Conservation (phyloP, 2,888 invertebrate species). For the Coremacera marginata region DNA sequence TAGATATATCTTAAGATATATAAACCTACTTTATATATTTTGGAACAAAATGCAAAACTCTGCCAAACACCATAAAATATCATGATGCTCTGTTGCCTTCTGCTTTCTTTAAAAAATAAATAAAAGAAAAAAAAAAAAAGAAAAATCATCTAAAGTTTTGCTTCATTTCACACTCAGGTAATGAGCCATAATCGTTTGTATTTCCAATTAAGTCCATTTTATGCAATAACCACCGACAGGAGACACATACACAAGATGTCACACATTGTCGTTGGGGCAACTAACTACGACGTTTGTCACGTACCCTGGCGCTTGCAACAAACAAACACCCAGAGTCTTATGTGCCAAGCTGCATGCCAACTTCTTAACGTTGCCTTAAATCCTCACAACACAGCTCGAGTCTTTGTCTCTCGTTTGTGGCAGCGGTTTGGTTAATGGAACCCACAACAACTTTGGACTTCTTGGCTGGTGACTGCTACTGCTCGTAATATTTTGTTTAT, state of each 20-base stretch:
- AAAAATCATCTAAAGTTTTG: no score
- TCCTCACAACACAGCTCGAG: not conserved
- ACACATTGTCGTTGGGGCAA: not conserved
- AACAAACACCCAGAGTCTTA: not conserved
- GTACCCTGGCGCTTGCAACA: not conserved
- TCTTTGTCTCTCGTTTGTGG: not conserved
- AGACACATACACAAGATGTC: constrained; percentile 21
- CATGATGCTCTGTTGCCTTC: not conserved
- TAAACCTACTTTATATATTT: no score
- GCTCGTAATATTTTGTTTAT: not conserved
- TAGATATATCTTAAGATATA: no score
- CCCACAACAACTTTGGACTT: constrained; percentile 25
- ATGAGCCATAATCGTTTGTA: constrained; percentile 26
- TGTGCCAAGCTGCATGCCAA: not conserved
- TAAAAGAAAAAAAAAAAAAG: no score
- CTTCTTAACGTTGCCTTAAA: not conserved
- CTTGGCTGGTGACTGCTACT: not conserved
- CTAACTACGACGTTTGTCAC: constrained; percentile 11
- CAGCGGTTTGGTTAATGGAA: constrained; percentile 25
- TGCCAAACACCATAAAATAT: not conserved
- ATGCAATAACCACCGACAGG: constrained; percentile 31
- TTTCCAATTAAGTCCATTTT: constrained; percentile 30
- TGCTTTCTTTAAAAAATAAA: no score
- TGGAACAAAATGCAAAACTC: not conserved
- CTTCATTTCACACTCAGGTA: not conserved